Conservation (phyloP, 2,113 vertebrate genomes). For the Hystrix cristata region DNA sequence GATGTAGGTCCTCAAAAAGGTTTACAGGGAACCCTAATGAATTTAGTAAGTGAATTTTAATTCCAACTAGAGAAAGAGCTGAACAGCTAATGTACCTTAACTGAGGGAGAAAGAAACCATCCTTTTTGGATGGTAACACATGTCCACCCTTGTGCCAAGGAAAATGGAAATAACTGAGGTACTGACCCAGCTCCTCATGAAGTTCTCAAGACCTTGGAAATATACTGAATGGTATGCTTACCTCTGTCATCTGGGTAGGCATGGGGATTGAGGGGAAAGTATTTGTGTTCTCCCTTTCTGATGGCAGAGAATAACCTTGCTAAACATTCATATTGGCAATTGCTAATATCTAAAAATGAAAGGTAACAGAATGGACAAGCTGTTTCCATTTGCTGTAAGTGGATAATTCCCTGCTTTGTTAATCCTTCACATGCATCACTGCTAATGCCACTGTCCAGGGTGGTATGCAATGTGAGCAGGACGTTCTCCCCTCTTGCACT, state of each 20-base stretch:
- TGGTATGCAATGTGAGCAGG: slow-evolving; percentile 49
- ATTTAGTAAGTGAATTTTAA: background rate
- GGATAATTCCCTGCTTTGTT: background rate
- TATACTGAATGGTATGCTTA: background rate
- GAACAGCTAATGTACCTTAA: background rate
- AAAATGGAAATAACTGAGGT: slow-evolving; percentile 25
- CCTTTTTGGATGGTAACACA: background rate
- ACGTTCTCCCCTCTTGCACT: background rate
- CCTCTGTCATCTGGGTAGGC: background rate
- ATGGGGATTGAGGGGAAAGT: background rate
- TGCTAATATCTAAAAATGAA: slow-evolving; percentile 47
- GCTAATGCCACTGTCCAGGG: slow-evolving; percentile 63
- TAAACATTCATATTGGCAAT: background rate
- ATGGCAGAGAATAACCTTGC: slow-evolving; percentile 19
- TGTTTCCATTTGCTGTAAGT: background rate
- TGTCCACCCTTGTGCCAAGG: background rate
- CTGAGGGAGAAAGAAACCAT: background rate
- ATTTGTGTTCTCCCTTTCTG: background rate
- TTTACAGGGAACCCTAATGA: background rate
- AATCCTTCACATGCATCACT: slow-evolving; percentile 56
- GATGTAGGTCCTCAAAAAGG: background rate
- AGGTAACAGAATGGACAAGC: slow-evolving; percentile 25
- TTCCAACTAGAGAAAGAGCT: slow-evolving; percentile 19
- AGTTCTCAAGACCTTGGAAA: background rate
- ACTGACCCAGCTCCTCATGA: background rate